Conservation (phyloP, 2,113 vertebrate genomes). For the Pollachius pollachius region DNA sequence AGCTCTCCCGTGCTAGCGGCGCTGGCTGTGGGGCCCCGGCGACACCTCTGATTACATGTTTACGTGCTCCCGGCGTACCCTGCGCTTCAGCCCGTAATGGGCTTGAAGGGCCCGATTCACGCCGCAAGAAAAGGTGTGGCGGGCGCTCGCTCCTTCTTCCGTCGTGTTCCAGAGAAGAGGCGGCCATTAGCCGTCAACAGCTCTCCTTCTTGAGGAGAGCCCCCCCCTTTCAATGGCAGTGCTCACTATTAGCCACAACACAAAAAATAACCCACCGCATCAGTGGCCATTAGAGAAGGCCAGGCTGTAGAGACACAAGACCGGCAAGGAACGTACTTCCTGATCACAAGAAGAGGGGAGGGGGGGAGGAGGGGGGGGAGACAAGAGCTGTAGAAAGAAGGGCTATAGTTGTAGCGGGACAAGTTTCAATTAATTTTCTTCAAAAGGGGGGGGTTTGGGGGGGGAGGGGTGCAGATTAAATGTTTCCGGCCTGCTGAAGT, state of each 20-base stretch:
- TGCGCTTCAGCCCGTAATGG: constrained; percentile 49
- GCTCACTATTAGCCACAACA: constrained; percentile 40
- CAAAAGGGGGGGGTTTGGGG: constrained; percentile 72
- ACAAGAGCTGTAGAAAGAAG: constrained; percentile 65
- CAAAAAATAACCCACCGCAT: constrained; percentile 51
- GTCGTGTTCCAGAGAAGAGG: constrained; percentile 24
- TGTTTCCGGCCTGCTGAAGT: constrained; percentile 99
- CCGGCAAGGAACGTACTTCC: constrained; percentile 59
- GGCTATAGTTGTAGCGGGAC: constrained; percentile 76
- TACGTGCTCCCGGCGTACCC: constrained; percentile 45
- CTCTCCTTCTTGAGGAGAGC: constrained; percentile 47
- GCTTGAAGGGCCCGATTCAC: constrained; percentile 49
- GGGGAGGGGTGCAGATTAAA: constrained; percentile 84
- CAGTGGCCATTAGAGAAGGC: constrained; percentile 62
- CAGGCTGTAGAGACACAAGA: constrained; percentile 61
- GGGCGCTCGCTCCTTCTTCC: constrained; percentile 32
- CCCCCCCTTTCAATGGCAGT: constrained; percentile 40
- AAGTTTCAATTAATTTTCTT: constrained; percentile 99
- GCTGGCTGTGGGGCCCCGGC: neutral
- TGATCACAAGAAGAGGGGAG: constrained; percentile 58
- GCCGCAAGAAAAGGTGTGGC: constrained; percentile 31
- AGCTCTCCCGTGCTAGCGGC: constrained; percentile 19
- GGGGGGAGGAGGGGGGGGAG: constrained; percentile 77
- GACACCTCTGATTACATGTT: constrained; percentile 57
- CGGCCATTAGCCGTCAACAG: constrained; percentile 64